Conservation (phyloP, 2,888 invertebrate genomes). For the Vannuccia rotundouncinata region DNA sequence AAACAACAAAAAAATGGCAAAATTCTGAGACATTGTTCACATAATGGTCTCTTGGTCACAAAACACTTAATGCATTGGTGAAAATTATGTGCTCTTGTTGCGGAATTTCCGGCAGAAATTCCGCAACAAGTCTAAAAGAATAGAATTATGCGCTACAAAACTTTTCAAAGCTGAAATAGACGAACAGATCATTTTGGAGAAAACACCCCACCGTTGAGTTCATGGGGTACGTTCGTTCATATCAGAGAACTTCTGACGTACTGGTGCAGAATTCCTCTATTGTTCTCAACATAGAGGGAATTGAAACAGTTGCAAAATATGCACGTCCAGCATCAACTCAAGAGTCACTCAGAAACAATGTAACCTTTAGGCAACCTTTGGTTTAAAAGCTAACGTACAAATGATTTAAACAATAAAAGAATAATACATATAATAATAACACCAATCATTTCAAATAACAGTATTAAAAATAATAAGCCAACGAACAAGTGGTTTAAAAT, state of each 20-base stretch:
- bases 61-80: not conserved
- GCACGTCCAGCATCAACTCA: conserved; percentile 22
- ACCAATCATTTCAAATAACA: too few species aligned
- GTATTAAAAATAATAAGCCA: too few species aligned
- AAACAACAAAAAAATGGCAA: not conserved
- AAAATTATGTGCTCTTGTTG: not conserved
- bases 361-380: too few species aligned
- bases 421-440: too few species aligned
- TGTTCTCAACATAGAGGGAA: conserved; percentile 9
- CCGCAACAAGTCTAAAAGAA: not conserved
- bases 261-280: not conserved
- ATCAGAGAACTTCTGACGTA: conserved; percentile 14
- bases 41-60: not conserved
- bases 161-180: conserved; percentile 5
- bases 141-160: not conserved
- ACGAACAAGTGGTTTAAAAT: too few species aligned
- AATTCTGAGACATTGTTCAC: not conserved
- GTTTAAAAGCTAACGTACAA: too few species aligned
- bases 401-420: too few species aligned
- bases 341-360: not conserved
- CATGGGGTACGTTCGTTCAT: conserved; percentile 20
- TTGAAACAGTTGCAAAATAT: conserved; percentile 23
- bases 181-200: conserved; percentile 16
- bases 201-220: not conserved
- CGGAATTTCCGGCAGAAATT: not conserved